These are phyloP conservation scores for Drosophila ogumai DNA, from an alignment of 1,140 invertebrate genomes.

Conservation along the genomic window DNA sequence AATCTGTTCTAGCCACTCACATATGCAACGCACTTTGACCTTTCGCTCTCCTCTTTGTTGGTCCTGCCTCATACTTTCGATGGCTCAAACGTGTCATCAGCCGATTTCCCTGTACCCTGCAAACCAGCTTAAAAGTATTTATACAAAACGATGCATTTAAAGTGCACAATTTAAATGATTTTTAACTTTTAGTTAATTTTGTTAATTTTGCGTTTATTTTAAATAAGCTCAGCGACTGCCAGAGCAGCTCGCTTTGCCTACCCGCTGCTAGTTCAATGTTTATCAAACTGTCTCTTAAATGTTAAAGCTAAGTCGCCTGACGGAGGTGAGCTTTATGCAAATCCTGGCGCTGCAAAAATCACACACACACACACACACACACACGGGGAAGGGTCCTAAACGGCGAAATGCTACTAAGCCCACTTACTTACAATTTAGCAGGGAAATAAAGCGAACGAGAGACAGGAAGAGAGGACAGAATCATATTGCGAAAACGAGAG, in stretches of 20 bases:
- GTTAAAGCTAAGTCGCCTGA: constrained; percentile 64
- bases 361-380: constrained; percentile 25
- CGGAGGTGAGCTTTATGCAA: constrained; percentile 75
- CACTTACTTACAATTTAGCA: constrained; percentile 83
- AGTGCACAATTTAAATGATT: background rate
- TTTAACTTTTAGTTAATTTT: background rate
- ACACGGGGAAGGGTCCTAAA: constrained; percentile 54
- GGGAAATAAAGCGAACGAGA: constrained; percentile 51
- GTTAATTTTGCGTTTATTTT: background rate
- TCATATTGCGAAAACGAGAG: constrained; percentile 76
- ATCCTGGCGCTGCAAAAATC: constrained; percentile 62
- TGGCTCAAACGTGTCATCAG: constrained; percentile 31
- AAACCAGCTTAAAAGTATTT: too few species aligned
- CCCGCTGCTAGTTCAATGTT: constrained; percentile 51
- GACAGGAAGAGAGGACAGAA: constrained; percentile 52
- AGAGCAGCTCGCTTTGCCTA: background rate
- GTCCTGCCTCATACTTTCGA: constrained; percentile 15
- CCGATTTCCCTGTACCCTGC: background rate
- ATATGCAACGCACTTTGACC: constrained; percentile 52
- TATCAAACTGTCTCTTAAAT: constrained; percentile 66
- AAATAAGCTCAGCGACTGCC: background rate
- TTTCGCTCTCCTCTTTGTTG: constrained; percentile 21
- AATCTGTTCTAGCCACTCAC: background rate
- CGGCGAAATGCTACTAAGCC: constrained; percentile 80
- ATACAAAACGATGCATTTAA: too few species aligned